Percentiles rank a stretch among this genome's conserved stretches.
These are phyloP conservation scores for Onychomys torridus DNA, from an alignment of 2,797 vertebrate genomes.

Conservation along the genomic window DNA sequence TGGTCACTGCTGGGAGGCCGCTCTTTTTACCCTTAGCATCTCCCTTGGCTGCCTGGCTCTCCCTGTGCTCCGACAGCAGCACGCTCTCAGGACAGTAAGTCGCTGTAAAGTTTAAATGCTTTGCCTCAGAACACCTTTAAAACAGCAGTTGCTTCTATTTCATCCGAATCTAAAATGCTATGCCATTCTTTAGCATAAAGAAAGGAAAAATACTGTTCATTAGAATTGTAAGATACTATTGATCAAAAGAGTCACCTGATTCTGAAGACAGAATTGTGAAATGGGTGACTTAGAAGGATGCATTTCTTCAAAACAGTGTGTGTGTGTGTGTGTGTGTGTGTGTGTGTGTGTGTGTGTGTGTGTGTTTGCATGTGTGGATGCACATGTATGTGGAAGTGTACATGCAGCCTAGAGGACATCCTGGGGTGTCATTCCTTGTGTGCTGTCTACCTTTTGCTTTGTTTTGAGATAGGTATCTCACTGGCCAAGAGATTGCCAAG, in stretches of 20 bases:
- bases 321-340: too few species aligned
- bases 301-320: background rate
- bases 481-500: background rate
- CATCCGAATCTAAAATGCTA: background rate
- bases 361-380: background rate
- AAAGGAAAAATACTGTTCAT: background rate
- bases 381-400: background rate
- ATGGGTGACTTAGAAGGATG: background rate
- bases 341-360: background rate
- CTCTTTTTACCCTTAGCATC: background rate
- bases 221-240: background rate
- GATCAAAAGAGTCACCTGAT: background rate
- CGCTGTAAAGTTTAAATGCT: background rate
- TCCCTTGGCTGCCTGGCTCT: background rate
- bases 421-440: background rate
- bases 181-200: background rate
- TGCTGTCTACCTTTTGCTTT: background rate
- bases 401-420: background rate
- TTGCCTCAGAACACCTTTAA: background rate
- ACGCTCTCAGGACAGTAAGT: background rate
- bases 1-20: background rate
- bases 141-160: background rate
- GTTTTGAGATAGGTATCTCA: background rate
- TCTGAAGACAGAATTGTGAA: slow-evolving; percentile 37
- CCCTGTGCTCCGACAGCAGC: background rate